These are phyloP conservation scores for Phylloscopus whistleri DNA, from an alignment of 2,113 vertebrate species.

Conservation along the genomic window DNA sequence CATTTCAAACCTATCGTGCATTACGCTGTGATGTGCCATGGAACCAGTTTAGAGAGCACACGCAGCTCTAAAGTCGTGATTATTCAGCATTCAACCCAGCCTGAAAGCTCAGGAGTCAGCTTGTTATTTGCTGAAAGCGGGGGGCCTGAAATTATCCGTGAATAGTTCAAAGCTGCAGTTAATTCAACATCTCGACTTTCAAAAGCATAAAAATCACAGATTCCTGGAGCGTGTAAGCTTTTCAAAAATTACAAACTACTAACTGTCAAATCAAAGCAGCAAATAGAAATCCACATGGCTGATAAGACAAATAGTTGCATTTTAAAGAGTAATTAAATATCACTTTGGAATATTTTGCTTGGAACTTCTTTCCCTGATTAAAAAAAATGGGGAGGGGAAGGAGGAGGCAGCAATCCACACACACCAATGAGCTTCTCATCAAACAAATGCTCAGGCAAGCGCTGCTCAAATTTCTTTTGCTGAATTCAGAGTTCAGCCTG, in stretches of 20 bases:
- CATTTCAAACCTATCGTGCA: neutral
- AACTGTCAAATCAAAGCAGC: conserved; percentile 66
- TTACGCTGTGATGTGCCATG: neutral
- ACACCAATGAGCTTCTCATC: neutral
- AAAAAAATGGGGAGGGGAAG: neutral
- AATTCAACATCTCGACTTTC: conserved; percentile 65
- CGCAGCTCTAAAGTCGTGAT: neutral
- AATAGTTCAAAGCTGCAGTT: conserved; percentile 67
- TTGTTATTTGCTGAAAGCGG: conserved; percentile 41
- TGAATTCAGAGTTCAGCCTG: neutral
- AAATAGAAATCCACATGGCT: conserved; percentile 48
- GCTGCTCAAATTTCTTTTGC: neutral
- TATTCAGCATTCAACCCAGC: conserved; percentile 42
- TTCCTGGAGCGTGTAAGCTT: conserved; percentile 54
- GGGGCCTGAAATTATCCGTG: conserved; percentile 60
- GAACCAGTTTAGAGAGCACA: conserved; percentile 12
- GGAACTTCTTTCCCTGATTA: conserved; percentile 45
- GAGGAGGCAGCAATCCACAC: neutral
- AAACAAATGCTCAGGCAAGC: neutral
- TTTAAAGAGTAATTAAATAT: conserved; percentile 67
- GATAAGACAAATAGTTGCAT: conserved; percentile 65
- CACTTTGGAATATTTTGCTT: conserved; percentile 63
- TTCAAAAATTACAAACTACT: conserved; percentile 60
- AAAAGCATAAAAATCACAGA: conserved; percentile 61
- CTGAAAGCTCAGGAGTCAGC: conserved; percentile 17